Evolutionary conservation across 2,888 invertebrate genomes (phyloP), one percentile per base, ranked within the genome.

Genomic region (Macrophya alboannulata): DNA sequence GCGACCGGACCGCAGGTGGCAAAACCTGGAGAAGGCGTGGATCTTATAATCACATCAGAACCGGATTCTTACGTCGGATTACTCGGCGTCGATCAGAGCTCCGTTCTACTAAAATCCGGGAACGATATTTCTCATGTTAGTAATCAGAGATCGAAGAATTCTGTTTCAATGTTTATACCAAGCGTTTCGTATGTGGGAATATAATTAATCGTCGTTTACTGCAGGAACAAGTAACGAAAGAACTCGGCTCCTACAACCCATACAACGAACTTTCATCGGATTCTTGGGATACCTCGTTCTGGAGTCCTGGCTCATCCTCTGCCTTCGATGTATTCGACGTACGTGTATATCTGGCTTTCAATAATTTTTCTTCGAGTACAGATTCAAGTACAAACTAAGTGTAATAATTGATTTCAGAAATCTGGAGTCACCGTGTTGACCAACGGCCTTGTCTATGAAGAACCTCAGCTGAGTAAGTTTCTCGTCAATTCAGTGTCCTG

Each of bases 31-130:
- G 95, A 96, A 45, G 95, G 96, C 86, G 96, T 99, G 0, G 96
- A 97, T 88, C 94, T 99, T 12, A 95, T 96, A 4, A 96, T 99
- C 15, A 95, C 95, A 37, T 97, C 99, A 0, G 97, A 97, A 92
- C 96, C 98, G 0, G 97, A 98, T 89, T 98, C 99, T 0, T 96
- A 96, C 89, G 97, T 99, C 21, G 98, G 98, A 4, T 94, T 99
- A 10, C 94, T 99, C 88, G 99, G 98, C 0, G 97, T 98, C 12
- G 99, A 99, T 94, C 97, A 98, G 93, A 97, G 97, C 91, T 97
- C 97, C 6, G 92, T 97, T 5, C 92, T 97, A 15, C 94, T 98
- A 15, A 96, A 96, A 91, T 95, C 95, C 25, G 97, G 97, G 90
- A 96, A 97, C 90, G 96, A 96, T 90, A 95, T 96, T 88, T 94